These are phyloP conservation scores for Nestor notabilis DNA, from an alignment of 2,113 vertebrate species.

Conservation along the genomic window DNA sequence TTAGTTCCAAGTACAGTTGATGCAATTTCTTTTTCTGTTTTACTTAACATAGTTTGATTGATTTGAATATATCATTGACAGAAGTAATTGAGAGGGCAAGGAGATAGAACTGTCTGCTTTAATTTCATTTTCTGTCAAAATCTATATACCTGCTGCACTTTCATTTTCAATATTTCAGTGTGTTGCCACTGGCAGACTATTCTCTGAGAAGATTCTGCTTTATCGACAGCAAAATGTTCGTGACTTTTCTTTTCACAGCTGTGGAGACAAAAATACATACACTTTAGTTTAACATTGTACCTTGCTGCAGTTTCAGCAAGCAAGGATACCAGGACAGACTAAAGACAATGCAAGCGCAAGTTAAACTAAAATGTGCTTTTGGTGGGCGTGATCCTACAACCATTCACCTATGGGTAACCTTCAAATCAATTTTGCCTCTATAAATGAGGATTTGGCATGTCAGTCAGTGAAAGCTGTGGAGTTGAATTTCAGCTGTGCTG, in stretches of 20 bases:
- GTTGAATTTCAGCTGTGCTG: neutral
- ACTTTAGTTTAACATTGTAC: neutral
- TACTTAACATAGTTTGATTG: conserved; percentile 7
- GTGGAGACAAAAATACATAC: neutral
- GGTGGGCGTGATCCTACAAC: neutral
- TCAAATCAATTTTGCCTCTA: neutral
- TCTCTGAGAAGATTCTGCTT: neutral
- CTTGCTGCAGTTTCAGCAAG: neutral
- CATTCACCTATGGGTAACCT: neutral
- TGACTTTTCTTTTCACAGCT: neutral
- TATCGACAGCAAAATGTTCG: neutral
- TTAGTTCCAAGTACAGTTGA: neutral
- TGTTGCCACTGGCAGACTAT: neutral
- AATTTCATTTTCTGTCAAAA: conserved; percentile 43
- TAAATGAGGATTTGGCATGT: neutral
- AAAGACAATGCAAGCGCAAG: neutral
- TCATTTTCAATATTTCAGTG: neutral
- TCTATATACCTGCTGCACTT: neutral
- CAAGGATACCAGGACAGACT: neutral
- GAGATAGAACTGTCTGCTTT: neutral
- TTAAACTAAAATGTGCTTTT: neutral
- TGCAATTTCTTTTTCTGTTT: conserved; percentile 21
- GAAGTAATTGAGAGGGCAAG: neutral
- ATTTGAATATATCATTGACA: conserved; percentile 32
- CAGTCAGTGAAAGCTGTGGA: neutral